Evolutionary conservation across 2,888 invertebrate genomes (phyloP).

Genomic region (Yponomeuta evonymella): DNA sequence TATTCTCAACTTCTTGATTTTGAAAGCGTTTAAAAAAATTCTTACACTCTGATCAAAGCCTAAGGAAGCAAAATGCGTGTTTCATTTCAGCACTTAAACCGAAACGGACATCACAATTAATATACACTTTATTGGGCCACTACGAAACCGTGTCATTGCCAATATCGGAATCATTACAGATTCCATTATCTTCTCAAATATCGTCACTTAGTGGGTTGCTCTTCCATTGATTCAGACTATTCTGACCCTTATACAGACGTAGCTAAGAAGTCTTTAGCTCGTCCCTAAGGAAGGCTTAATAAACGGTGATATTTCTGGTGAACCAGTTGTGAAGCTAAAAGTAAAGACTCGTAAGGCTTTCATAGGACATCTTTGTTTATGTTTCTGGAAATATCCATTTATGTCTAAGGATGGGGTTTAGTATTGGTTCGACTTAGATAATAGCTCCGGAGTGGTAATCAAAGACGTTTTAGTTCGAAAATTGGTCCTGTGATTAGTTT

Average conservation of each 20-base stretch:
- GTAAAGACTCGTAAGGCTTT: background rate
- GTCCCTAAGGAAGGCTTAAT: background rate
- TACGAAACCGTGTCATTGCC: conserved; percentile 1
- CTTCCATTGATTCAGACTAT: background rate
- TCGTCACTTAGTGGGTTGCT: background rate
- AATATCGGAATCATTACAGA: background rate
- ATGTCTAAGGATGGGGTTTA: background rate
- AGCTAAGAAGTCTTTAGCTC: background rate
- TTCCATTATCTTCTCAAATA: conserved; percentile 14
- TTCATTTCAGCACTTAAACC: background rate
- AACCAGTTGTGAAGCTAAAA: background rate
- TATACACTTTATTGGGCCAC: background rate
- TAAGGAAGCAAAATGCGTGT: too few relatives aligned
- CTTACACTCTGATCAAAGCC: too few relatives aligned
- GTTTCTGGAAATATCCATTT: background rate
- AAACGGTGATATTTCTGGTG: background rate
- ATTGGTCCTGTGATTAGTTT: background rate
- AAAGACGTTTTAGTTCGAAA: background rate
- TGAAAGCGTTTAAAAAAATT: too few relatives aligned
- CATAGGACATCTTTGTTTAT: background rate
- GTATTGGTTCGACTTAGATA: background rate
- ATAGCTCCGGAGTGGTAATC: background rate
- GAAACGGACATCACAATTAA: background rate
- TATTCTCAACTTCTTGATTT: too few relatives aligned
- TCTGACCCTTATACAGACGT: background rate